Evolutionary conservation across 2,113 vertebrate genomes (phyloP), one percentile per base, ranked within the genome.

Genomic region (Zootoca vivipara): DNA sequence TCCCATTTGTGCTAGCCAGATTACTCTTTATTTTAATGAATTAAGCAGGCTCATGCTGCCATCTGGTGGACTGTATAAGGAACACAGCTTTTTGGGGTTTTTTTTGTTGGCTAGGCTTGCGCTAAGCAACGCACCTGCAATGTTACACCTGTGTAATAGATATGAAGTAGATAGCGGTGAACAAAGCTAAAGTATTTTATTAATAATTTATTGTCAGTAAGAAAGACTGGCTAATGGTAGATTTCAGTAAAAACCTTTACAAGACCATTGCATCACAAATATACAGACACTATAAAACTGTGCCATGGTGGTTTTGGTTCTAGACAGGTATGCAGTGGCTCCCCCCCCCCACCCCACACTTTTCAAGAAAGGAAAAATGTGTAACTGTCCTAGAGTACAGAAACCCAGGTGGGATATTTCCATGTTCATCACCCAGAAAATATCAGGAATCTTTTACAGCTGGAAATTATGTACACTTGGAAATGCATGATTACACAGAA

Each of bases 131-230:
- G 4, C 33, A 12, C 33, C 38, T n/a, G 22, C 38, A 52, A 3
- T 74, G 33, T 52, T 75, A 88, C 62, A 52, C 72, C 42, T 69
- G n/a, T 78, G 56, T 83, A 82, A 78, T 78, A 88, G 78, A 91
- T 87, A 89, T 85, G 91, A 94, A 30, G 96, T 87, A 96, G 96
- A 93, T 95, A 69, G 93, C 52, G 93, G 91, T 89, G 93, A 93
- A 88, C 90, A 94, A 96, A 95, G 93, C 94, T 94, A 92, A 95
- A 95, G 90, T 95, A 96, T 99, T 99, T 98, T 98, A 98, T 98
- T 98, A 99, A 99, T 99, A 99, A 99, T 99, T 99, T 99, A 99
- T 99, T 99, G 98, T 98, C 99, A 98, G 97, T 99, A 99, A 98
- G 98, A 99, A 99, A 99, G 98, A 98, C 96, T 97, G 98, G 97